Conservation (phyloP, 1,140 invertebrate genomes). For the Chironomus tepperi region DNA sequence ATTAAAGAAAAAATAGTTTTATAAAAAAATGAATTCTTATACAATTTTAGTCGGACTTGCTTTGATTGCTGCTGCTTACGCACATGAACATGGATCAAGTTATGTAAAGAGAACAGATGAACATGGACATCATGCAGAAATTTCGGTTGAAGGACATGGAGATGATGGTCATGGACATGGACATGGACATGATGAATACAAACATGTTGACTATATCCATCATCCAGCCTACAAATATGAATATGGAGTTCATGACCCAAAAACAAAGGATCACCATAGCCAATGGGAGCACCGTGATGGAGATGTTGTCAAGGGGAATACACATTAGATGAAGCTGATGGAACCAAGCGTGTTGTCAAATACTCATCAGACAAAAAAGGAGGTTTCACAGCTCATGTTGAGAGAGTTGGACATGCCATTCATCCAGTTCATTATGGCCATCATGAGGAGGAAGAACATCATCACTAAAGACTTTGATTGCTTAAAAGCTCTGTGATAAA, state of each 20-base stretch:
- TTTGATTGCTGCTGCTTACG: neutral
- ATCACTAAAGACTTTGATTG: no score
- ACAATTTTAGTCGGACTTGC: neutral
- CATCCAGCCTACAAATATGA: slow-evolving; percentile 48
- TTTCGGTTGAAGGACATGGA: slow-evolving; percentile 20
- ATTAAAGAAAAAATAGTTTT: neutral
- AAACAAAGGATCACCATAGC: slow-evolving; percentile 47
- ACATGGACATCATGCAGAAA: slow-evolving; percentile 21
- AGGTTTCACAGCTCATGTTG: slow-evolving; percentile 48
- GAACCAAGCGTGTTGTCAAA: slow-evolving; percentile 48
- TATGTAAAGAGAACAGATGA: neutral
- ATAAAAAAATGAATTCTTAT: neutral
- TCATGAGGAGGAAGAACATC: no score
- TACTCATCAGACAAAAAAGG: slow-evolving; percentile 48
- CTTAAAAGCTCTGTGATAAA: no score
- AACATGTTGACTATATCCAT: slow-evolving; percentile 27
- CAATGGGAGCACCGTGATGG: slow-evolving; percentile 46
- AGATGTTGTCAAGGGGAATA: slow-evolving; percentile 44
- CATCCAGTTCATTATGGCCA: no score
- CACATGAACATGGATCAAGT: neutral
- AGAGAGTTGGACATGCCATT: slow-evolving; percentile 43
- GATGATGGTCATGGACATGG: slow-evolving; percentile 25
- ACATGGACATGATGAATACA: slow-evolving; percentile 17
- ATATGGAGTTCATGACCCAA: slow-evolving; percentile 46
- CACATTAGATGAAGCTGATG: slow-evolving; percentile 51